Evolutionary conservation across 2,113 vertebrate genomes (phyloP), one percentile per base, ranked within the genome.

Genomic region (Protomyctophum bolini): DNA sequence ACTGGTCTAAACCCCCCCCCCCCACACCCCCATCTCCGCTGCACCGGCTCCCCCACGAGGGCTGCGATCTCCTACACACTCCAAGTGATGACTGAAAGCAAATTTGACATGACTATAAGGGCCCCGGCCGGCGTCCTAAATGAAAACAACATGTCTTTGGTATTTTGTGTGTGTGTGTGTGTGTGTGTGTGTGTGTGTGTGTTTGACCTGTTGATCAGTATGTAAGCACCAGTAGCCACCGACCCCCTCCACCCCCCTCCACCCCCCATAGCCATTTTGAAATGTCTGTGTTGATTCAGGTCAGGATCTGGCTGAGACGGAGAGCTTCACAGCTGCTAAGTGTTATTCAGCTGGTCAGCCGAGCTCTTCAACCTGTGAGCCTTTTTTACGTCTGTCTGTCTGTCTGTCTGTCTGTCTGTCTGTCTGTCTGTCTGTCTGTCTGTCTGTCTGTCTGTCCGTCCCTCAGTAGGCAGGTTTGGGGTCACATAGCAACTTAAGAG

Each of bases 271-370:
- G 11, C 45, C 56, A 73, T 82, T 56, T 70, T 73, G 66, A 83
- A 85, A 69, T 69, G 75, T 66, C 83, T 70, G 68, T 68, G 47
- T 67, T 69, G 73, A 72, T 75, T 81, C 70, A 79, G 80, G 82
- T 82, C 76, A 83, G 61, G 70, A 71, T 77, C 73, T 77, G 63
- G 7, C 50, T 58, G 76, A 74, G 78, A 8, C 50, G 56, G 76
- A 72, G 78, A 49, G 54, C 70, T 74, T 70, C 84, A 83, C 85
- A 87, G 83, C 86, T 86, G 82, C 76, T 79, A 83, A 77, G 72
- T 81, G 82, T 86, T 86, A 86, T 75, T 21, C 21, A 70, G 71
- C 62, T 84, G 83, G 80, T 80, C 80, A 85, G 67, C 59, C 50
- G 48, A 33, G 68, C 80, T 82, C 67, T 64, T 72, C 58, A 76